These are phyloP conservation scores for Bathybates hornii DNA, from an alignment of 2,113 vertebrate species.

Conservation along the genomic window DNA sequence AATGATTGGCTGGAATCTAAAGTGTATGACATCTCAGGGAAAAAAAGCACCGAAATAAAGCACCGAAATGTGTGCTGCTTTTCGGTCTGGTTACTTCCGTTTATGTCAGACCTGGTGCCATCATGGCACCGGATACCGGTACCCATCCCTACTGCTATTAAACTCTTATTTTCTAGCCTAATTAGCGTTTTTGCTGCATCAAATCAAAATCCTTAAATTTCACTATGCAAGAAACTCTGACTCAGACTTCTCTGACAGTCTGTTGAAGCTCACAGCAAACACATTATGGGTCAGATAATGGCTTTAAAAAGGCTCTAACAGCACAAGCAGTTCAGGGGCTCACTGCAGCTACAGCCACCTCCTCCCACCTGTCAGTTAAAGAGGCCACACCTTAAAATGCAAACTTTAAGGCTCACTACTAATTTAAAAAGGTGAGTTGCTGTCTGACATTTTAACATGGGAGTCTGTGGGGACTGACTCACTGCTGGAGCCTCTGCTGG, in stretches of 20 bases:
- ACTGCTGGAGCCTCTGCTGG: not conserved
- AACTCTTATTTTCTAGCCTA: not conserved
- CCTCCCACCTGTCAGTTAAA: not conserved
- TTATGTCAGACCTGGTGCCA: too few species aligned
- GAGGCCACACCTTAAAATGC: not conserved
- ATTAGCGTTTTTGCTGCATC: not conserved
- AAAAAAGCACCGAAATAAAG: too few species aligned
- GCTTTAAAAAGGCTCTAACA: not conserved
- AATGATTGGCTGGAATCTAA: too few species aligned
- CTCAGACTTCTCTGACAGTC: not conserved
- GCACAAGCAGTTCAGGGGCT: not conserved
- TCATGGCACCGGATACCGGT: too few species aligned
- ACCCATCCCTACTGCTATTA: not conserved
- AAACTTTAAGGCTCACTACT: not conserved
- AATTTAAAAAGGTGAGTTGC: not conserved
- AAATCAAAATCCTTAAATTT: not conserved
- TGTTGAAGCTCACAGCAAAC: not conserved
- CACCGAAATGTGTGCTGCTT: too few species aligned
- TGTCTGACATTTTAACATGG: not conserved
- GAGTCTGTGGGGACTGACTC: not conserved
- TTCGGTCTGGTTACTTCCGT: too few species aligned
- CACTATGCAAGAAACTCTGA: not conserved
- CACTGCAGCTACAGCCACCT: not conserved
- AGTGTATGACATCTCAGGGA: too few species aligned
- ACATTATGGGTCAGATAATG: not conserved